Evolutionary conservation across 1,140 invertebrate species (phyloP), one percentile per base, ranked within the genome.

Genomic region (Micrasema longulum): DNA sequence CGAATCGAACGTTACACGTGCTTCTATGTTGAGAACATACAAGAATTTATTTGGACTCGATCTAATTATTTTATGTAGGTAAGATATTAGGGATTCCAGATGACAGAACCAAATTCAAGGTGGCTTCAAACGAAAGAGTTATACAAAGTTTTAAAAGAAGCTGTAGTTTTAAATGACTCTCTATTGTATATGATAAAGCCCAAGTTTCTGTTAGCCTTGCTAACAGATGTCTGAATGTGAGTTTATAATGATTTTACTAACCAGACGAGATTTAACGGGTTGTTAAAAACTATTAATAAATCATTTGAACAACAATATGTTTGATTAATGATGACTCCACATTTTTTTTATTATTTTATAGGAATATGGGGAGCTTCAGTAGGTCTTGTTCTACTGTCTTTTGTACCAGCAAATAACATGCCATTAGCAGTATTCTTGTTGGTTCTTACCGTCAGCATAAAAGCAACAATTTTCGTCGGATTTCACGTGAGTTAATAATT

Each of bases 381-480:
- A 0, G 88, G 88, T 7, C 75, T 94, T 10, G 81, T 93, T 43
- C 85, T 81, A 0, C 78, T 93, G 10, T 88, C 88, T 2, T 93
- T 88, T 75, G 78, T 89, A n/a, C 82, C 84, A 3, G 81, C 78
- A 9, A 84, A 87, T 9, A 81, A 89, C 31, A 85, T 86, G 53
- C 81, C 78, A 3, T 62, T 87, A 12, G 89, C 91, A 0, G 88
- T 93, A 53, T 77, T 77, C 0, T 77, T 93, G 10, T 81, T 95
- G 5, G 85, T 91, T 0, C 70, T 90, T 0, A 90, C 92, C 45
- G 92, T 95, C 26, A 88, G 89, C 1, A 83, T 93, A 1, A 94
- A 95, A 77, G 88, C 92, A 7, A 89, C 92, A 11, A 81, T 88
- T 10, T 91, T 90, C 75, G 88, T 91, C 53, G 95, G 94, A 10